Evolutionary conservation across 2,797 vertebrate genomes (phyloP).

Genomic region (Anolis apletophallus): DNA sequence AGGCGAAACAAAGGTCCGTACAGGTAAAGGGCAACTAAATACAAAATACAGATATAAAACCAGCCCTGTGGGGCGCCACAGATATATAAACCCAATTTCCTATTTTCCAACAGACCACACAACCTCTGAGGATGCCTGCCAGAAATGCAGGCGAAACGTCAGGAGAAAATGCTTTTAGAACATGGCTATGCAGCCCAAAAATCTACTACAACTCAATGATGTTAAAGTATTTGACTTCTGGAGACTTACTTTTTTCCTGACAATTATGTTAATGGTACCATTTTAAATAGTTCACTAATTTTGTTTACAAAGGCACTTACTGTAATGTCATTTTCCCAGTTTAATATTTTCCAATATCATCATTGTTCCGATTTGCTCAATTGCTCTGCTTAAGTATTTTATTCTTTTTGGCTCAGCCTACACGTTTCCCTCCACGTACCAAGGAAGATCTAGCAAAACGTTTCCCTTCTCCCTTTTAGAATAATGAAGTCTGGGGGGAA

Average conservation of each 20-base stretch:
- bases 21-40: too few relatives aligned
- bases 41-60: too few relatives aligned
- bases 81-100: too few relatives aligned
- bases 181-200: too few relatives aligned
- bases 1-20: too few relatives aligned
- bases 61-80: too few relatives aligned
- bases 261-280: conserved; percentile 57
- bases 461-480: conserved; percentile 49
- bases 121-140: too few relatives aligned
- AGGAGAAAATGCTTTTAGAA: too few relatives aligned
- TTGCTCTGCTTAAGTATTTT: conserved; percentile 47
- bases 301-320: conserved; percentile 49
- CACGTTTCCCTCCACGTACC: conserved; percentile 23
- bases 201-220: background rate
- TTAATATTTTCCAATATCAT: conserved; percentile 54
- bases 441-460: conserved; percentile 34
- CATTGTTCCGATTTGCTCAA: conserved; percentile 35
- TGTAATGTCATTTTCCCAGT: conserved; percentile 49
- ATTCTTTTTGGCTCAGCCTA: conserved; percentile 48
- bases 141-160: too few relatives aligned
- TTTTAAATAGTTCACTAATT: conserved; percentile 53
- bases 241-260: conserved; percentile 36
- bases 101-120: too few relatives aligned
- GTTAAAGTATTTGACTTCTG: conserved; percentile 2
- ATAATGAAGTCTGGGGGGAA: conserved; percentile 55